Evolutionary conservation across 2,797 vertebrate genomes (phyloP).

Genomic region (Gallirallus australis): DNA sequence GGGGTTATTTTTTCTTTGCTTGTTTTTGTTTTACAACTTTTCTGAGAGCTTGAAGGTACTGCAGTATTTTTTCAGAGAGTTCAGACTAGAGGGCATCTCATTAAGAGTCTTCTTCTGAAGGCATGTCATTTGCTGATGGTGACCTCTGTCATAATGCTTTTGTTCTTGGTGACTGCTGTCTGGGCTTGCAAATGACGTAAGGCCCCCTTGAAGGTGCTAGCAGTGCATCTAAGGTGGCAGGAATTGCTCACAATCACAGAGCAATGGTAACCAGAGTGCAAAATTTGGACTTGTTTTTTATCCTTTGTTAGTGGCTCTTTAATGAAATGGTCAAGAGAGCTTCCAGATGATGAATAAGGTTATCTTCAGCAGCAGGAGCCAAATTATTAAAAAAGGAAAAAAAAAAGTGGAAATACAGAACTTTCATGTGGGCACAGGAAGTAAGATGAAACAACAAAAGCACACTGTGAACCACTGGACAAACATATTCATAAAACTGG

Average conservation of each 20-base stretch:
- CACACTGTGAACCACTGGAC: background rate
- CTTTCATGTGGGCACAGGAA: background rate
- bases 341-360: background rate
- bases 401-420: background rate
- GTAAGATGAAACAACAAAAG: background rate
- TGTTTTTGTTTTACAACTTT: background rate
- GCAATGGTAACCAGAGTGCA: background rate
- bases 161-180: background rate
- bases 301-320: background rate
- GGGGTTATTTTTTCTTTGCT: background rate
- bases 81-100: background rate
- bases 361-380: background rate
- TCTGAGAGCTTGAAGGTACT: background rate
- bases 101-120: constrained; percentile 9
- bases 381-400: background rate
- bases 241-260: background rate
- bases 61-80: background rate
- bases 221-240: background rate
- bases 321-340: background rate
- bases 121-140: background rate
- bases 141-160: background rate
- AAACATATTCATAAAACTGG: background rate
- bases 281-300: background rate
- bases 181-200: background rate
- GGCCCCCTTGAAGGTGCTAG: background rate